These are phyloP conservation scores for Crotalus tigris DNA, from an alignment of 2,113 vertebrate genomes.

Conservation along the genomic window DNA sequence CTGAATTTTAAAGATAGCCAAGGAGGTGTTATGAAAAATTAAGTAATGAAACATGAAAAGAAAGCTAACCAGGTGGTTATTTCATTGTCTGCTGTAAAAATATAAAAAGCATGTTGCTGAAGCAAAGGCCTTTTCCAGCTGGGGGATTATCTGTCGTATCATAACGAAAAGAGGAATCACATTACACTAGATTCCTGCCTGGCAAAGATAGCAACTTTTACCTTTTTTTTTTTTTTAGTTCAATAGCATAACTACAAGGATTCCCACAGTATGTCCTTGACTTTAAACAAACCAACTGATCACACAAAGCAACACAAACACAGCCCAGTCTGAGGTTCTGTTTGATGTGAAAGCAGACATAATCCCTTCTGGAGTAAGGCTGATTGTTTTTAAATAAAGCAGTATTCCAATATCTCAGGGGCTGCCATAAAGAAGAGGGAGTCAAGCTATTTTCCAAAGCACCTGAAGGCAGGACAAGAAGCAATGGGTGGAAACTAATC, in stretches of 20 bases:
- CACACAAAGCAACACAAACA: not conserved
- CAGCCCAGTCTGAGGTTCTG: not conserved
- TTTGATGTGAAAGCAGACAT: not conserved
- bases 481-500: too few species aligned
- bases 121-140: not conserved
- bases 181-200: not conserved
- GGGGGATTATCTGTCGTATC: not conserved
- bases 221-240: not conserved
- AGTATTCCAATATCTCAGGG: too few species aligned
- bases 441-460: too few species aligned
- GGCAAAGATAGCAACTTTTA: not conserved
- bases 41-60: conserved; percentile 7
- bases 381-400: not conserved
- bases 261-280: not conserved
- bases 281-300: conserved; percentile 11
- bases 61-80: not conserved
- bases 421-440: too few species aligned
- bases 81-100: not conserved
- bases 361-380: not conserved
- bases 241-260: not conserved
- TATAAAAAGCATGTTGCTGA: not conserved
- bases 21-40: not conserved
- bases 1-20: conserved; percentile 16
- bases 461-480: too few species aligned
- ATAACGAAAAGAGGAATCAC: not conserved